These are phyloP conservation scores for Phataginus tricuspis DNA, from an alignment of 2,797 vertebrate genomes.

Conservation along the genomic window DNA sequence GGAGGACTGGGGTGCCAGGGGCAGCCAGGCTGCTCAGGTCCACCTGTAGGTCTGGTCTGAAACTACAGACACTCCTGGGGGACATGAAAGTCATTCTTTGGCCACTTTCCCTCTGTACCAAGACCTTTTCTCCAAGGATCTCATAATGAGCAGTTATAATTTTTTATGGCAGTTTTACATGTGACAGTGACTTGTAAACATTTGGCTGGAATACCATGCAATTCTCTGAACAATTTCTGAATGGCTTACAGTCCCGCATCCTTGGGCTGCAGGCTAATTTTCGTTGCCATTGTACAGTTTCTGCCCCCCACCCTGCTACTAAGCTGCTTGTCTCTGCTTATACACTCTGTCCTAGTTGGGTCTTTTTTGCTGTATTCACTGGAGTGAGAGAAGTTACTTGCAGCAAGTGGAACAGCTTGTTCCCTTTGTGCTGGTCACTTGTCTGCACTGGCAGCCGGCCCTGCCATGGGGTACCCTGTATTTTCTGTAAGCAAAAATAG, in stretches of 20 bases:
- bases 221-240: not conserved
- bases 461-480: not conserved
- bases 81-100: not conserved
- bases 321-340: not conserved
- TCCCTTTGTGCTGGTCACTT: not conserved
- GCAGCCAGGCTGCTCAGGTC: not conserved
- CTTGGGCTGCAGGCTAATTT: not conserved
- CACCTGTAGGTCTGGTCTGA: not conserved
- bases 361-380: not conserved
- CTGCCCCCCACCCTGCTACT: not conserved
- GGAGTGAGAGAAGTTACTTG: not conserved
- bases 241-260: not conserved
- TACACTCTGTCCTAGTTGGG: not conserved
- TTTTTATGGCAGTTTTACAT: not conserved
- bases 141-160: not conserved
- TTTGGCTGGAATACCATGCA: not conserved
- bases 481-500: slow-evolving; percentile 20
- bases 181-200: not conserved
- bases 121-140: not conserved
- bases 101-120: not conserved
- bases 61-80: not conserved
- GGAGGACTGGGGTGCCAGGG: not conserved
- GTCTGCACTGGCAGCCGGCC: not conserved
- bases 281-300: not conserved
- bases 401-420: not conserved